Evolutionary conservation across 2,888 invertebrate species (phyloP), one percentile per base, ranked within the genome.

Genomic region (Lasioglossum vierecki): DNA sequence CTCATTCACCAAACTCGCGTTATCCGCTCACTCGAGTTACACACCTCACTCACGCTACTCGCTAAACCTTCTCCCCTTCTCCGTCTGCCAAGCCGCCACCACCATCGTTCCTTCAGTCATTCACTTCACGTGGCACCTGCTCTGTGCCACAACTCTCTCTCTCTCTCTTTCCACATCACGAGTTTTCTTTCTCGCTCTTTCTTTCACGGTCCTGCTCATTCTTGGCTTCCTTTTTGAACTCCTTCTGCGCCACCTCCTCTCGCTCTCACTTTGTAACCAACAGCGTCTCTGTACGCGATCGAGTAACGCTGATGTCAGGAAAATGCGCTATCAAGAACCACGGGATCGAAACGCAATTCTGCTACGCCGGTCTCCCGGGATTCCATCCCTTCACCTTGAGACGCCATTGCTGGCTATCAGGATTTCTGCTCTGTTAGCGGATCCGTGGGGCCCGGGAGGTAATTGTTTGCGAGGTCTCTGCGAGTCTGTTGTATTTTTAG

Each of bases 1-100:
- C 89, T 91, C 92, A 92, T 92, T 92, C 92, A 91, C 89, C 85
- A 91, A 91, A 91, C 92, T 89, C 90, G 88, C 90, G 84, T 91
- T 93, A 91, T 91, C 90, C 91, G 88, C 90, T 92, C 91, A 91
- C 91, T 92, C 91, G 86, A 91, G 85, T 89, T 87, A 89, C 89
- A 85, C 87, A 86, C 85, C 87, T 88, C 89, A 79, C 84, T 88
- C 88, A 79, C 88, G 87, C 83, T 89, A 90, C 88, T 82, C 87
- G 82, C 88, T 86, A 88, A 89, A 88, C 76, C 86, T 85, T 79
- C 73, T 80, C 88, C 83, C 80, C 88, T 85, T 84, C 82, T 81
- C 81, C 84, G 76, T 84, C 84, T 68, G 82, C 77, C 76, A 66
- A 82, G 74, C 78, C 81, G 46, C 84, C 84, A 80, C 80, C 82